Evolutionary conservation across 2,888 invertebrate genomes (phyloP), one percentile per base, ranked within the genome.

Genomic region (Rhodophaea formosa): DNA sequence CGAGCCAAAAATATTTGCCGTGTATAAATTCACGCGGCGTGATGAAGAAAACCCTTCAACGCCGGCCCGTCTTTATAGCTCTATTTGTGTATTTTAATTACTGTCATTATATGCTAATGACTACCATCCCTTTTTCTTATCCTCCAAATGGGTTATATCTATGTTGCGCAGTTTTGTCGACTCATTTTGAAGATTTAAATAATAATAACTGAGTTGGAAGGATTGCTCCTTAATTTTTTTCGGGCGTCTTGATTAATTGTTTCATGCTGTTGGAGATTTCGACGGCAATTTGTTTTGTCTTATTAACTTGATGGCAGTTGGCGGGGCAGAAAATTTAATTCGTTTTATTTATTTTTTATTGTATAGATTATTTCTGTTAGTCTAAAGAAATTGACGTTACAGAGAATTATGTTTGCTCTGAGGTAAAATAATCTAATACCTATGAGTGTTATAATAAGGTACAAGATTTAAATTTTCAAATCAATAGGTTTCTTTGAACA

Each of bases 31-130:
- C 86, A 79, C 82, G 81, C 81, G 73, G 74, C 72, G 82, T 86
- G 88, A 88, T 86, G 90, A 88, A 90, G 88, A 88, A 88, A 86
- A 82, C 92, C 91, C 91, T 91, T 91, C 90, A 89, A 74, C 86
- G 83, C 76, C 80, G 79, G 80, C 86, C 84, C 82, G 84, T 84
- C 91, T 92, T 92, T 92, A 93, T 93, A 90, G 92, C 92, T 92
- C 93, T 93, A 93, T 93, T 93, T 93, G 93, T 93, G 93, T 93
- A 93, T 93, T 93, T 93, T 93, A 93, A 93, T 93, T 93, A 93
- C 93, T 91, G 92, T 93, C 93, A 93, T 93, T 93, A 93, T 93
- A 92, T 92, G 91, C 90, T 91, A 92, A 92, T 89, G 91, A 88
- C 90, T 85, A 80, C 83, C 88, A 89, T 91, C 91, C 91, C 91